phyloP scores from a whole-genome alignment of 2,888 invertebrate species.

The Macaria notata region DNA sequence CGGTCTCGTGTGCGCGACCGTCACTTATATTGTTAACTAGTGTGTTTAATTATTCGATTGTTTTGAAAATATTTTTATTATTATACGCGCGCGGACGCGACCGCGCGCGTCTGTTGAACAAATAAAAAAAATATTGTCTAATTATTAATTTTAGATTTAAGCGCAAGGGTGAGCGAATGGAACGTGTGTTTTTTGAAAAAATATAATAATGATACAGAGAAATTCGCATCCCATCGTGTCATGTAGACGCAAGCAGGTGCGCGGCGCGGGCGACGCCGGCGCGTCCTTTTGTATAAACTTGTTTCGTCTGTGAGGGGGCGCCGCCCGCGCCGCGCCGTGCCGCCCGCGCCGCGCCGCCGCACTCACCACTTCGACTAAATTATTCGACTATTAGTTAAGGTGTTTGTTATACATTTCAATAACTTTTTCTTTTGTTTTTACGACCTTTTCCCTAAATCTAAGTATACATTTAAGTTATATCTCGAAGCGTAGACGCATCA shows the following conservation, averaged over 20 bases:
- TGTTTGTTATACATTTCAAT: constrained; percentile 82
- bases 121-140: constrained; percentile 81
- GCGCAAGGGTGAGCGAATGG: constrained; percentile 80
- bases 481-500: constrained; percentile 79
- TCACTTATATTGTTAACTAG: constrained; percentile 80
- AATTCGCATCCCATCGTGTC: constrained; percentile 78
- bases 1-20: constrained; percentile 57
- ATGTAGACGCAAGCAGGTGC: constrained; percentile 55
- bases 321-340: constrained; percentile 40
- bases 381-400: constrained; percentile 81
- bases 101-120: constrained; percentile 81
- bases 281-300: constrained; percentile 68
- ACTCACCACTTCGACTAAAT: constrained; percentile 65
- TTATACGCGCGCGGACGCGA: constrained; percentile 74
- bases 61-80: constrained; percentile 82
- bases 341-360: constrained; percentile 36
- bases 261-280: constrained; percentile 42
- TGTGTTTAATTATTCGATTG: constrained; percentile 83
- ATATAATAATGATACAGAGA: constrained; percentile 57
- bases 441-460: constrained; percentile 79
- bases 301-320: constrained; percentile 42
- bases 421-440: constrained; percentile 77
- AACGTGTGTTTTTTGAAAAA: constrained; percentile 74
- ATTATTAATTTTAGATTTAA: constrained; percentile 82
- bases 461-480: constrained; percentile 81